Evolutionary conservation across 2,888 invertebrate species (phyloP).

Genomic region (Herminia tarsipennalis): DNA sequence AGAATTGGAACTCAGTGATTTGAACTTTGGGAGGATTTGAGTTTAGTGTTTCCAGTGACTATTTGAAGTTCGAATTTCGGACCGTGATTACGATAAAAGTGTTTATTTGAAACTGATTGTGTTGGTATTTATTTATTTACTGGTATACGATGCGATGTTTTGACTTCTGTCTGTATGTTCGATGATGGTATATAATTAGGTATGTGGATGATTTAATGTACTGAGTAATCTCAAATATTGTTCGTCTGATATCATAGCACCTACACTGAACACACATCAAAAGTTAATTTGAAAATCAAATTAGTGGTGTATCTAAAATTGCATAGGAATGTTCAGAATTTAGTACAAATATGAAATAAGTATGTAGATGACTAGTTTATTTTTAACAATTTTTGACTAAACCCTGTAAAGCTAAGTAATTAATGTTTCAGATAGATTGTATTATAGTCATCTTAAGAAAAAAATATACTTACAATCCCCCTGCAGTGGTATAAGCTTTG

Average conservation of each 20-base stretch:
- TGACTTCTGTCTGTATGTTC: slow-evolving; percentile 1
- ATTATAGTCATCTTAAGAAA: too few species aligned
- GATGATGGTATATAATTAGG: neutral
- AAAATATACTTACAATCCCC: too few species aligned
- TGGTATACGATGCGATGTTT: slow-evolving; percentile 14
- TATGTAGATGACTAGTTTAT: too few species aligned
- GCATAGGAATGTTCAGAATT: too few species aligned
- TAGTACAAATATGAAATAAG: too few species aligned
- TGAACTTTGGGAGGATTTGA: neutral
- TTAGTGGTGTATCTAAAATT: neutral
- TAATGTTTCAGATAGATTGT: too few species aligned
- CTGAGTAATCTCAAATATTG: slow-evolving; percentile 8
- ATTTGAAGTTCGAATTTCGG: neutral
- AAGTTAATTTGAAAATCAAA: neutral
- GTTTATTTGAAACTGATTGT: slow-evolving; percentile 26
- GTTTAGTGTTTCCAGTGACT: neutral
- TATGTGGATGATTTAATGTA: slow-evolving; percentile 6
- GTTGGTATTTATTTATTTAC: slow-evolving; percentile 24
- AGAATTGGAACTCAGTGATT: slow-evolving; percentile 1
- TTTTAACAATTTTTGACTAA: too few species aligned
- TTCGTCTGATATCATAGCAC: slow-evolving; percentile 8
- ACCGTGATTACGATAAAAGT: slow-evolving; percentile 15
- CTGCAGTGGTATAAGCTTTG: too few species aligned
- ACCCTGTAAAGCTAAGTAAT: too few species aligned
- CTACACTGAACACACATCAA: neutral